phyloP scores from a whole-genome alignment of 2,888 invertebrate species.

The Chesias legatella region DNA sequence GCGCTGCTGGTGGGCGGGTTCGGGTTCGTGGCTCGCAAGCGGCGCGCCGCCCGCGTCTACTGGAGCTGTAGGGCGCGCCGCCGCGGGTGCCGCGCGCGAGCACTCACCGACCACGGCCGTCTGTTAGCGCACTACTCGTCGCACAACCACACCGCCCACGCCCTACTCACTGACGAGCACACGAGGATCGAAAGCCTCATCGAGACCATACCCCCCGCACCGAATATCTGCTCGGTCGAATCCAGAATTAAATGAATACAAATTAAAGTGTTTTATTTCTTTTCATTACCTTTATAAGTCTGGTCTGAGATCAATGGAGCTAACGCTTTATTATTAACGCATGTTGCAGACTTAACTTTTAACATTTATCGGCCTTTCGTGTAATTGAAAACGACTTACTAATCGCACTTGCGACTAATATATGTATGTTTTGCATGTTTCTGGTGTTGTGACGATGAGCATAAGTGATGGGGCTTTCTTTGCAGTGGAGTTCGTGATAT shows the following conservation, averaged over 20 bases:
- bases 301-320: no score
- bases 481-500: slow-evolving; percentile 79
- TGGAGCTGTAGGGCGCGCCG: slow-evolving; percentile 66
- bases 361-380: no score
- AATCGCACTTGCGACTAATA: slow-evolving; percentile 6
- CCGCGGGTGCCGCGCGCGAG: slow-evolving; percentile 58
- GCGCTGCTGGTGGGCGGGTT: slow-evolving; percentile 61
- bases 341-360: no score
- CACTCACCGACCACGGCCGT: slow-evolving; percentile 58
- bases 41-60: slow-evolving; percentile 65
- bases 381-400: no score
- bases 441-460: slow-evolving; percentile 26
- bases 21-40: slow-evolving; percentile 65
- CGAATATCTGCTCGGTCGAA: background rate
- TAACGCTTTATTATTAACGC: no score
- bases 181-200: slow-evolving; percentile 67
- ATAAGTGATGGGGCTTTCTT: slow-evolving; percentile 53
- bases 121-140: slow-evolving; percentile 42
- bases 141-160: slow-evolving; percentile 56
- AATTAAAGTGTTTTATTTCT: background rate
- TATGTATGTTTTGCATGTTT: slow-evolving; percentile 8
- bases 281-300: no score
- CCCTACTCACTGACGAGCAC: slow-evolving; percentile 43
- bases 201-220: slow-evolving; percentile 49
- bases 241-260: no score